A percentile compares a stretch with the other conserved stretches of the same genome.
These are phyloP conservation scores for Seladonia tumulorum DNA, from an alignment of 2,888 invertebrate genomes.

Conservation along the genomic window DNA sequence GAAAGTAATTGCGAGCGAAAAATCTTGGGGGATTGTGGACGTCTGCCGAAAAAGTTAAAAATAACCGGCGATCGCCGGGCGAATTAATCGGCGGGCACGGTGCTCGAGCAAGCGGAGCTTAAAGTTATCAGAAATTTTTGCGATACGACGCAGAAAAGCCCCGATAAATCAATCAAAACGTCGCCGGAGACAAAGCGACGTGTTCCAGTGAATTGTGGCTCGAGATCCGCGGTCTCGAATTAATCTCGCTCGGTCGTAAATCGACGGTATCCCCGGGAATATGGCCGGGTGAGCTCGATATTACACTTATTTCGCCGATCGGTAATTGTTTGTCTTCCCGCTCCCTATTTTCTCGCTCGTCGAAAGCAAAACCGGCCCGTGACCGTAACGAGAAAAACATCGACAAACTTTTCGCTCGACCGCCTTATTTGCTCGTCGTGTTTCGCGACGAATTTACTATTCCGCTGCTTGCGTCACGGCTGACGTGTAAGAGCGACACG, in stretches of 20 bases:
- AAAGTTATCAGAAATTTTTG: conserved; percentile 21
- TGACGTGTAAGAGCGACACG: conserved; percentile 15
- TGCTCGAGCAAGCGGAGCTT: conserved; percentile 3
- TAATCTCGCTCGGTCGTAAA: conserved; percentile 12
- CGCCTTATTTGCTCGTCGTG: conserved; percentile 17
- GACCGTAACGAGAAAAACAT: neutral
- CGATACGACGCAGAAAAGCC: conserved; percentile 9
- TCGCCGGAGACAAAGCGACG: conserved; percentile 20
- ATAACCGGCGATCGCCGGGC: neutral
- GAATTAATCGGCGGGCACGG: neutral
- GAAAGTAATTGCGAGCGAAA: neutral
- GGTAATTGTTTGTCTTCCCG: conserved; percentile 7
- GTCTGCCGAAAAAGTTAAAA: neutral
- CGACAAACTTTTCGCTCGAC: neutral
- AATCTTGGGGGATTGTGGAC: neutral
- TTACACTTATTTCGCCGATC: neutral
- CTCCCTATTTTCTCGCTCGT: neutral
- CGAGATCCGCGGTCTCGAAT: conserved; percentile 4
- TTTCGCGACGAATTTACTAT: conserved; percentile 7
- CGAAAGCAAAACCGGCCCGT: neutral
- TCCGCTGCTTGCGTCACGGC: conserved; percentile 27
- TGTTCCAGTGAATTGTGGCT: conserved; percentile 12
- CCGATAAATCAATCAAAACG: conserved; percentile 28
- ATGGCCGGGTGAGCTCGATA: neutral
- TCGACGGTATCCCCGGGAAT: neutral